These are phyloP conservation scores for Fukomys damarensis DNA, from an alignment of 2,113 vertebrate species.

Conservation along the genomic window DNA sequence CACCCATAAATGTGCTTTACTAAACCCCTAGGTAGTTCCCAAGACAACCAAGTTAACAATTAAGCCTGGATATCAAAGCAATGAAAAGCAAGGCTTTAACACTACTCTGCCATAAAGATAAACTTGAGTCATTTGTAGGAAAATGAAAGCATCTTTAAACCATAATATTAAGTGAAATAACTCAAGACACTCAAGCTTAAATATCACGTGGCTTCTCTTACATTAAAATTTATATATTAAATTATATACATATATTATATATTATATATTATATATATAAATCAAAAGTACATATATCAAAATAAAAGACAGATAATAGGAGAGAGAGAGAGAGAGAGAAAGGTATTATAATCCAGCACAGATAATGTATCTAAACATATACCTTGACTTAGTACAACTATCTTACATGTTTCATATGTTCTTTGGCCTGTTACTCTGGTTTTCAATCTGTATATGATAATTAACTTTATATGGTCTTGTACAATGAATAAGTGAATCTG, in stretches of 20 bases:
- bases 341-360: neutral
- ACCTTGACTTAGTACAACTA: neutral
- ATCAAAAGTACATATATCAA: neutral
- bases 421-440: neutral
- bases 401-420: neutral
- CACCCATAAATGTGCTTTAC: neutral
- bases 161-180: neutral
- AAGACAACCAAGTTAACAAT: neutral
- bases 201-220: neutral
- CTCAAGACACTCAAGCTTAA: neutral
- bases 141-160: neutral
- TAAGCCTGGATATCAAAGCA: neutral
- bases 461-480: neutral
- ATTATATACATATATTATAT: too few relatives aligned
- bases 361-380: neutral
- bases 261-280: neutral
- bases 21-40: neutral
- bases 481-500: neutral
- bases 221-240: neutral
- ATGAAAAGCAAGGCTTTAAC: neutral
- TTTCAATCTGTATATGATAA: neutral
- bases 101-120: neutral
- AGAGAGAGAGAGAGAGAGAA: neutral
- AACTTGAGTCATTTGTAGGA: neutral
- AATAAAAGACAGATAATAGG: neutral